Evolutionary conservation across 2,113 vertebrate species (phyloP), one percentile per base, ranked within the genome.

Genomic region (Arothron firmamentum): DNA sequence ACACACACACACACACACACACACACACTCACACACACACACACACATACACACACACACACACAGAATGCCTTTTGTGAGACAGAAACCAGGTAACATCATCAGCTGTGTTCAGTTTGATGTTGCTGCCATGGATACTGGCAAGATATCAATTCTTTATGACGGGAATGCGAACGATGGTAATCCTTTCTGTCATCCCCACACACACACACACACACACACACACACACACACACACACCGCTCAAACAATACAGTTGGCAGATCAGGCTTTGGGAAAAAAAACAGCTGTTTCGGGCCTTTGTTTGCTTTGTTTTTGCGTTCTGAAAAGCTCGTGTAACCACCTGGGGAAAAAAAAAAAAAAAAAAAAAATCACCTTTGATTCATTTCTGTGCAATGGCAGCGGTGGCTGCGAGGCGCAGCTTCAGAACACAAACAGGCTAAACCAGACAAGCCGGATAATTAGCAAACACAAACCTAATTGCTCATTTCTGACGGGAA

Each of bases 391-490:
- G 80, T 56, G 72, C 54, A 78, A 86, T 85, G 88, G 86, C 86
- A 85, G 87, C 81, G 65, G 80, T 81, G 83, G 78, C 85, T 80
- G 83, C 78, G 80, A 86, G 85, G 81, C 74, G 82, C 80, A 79
- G 85, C 89, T 80, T 77, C 77, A 67, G 41, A 87, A 87, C 84
- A 86, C 80, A 91, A 88, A 91, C 91, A 89, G 84, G 84, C 88
- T 80, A 75, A 88, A 90, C 85, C 78, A 87, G 88, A 89, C 87
- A 88, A 83, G 87, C 88, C 79, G 81, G 83, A 88, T 91, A 90
- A 91, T 92, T 91, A 91, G 90, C 90, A 90, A 90, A 90, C 89
- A 86, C 87, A 87, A 88, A 88, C 78, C 83, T 90, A 91, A 90
- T 91, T 90, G 88, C 88, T 90, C 81, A 88, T 89, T 89, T 88